phyloP scores from a whole-genome alignment of 2,797 vertebrate genomes.

The Enteromius thamalakanensis region DNA sequence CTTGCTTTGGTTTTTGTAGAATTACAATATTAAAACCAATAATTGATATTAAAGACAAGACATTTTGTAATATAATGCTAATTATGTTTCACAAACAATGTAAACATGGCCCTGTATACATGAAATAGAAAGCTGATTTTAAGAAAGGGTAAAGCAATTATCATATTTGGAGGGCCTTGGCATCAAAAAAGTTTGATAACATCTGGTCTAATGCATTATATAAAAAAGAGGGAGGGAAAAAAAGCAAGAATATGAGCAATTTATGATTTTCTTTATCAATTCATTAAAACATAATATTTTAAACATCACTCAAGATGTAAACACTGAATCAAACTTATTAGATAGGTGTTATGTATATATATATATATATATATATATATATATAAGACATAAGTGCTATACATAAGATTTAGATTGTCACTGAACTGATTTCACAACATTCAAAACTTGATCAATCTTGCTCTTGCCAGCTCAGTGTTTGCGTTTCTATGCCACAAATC shows the following conservation, averaged over 20 bases:
- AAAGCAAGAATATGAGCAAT: not conserved
- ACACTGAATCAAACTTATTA: not conserved
- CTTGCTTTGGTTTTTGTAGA: not conserved
- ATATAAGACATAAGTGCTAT: not conserved
- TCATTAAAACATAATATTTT: not conserved
- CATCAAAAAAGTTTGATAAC: conserved; percentile 13
- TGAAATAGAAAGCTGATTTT: not conserved
- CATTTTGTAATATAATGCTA: not conserved
- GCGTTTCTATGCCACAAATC: conserved; percentile 11
- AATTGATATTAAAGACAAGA: not conserved
- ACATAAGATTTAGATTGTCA: not conserved
- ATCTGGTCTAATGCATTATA: not conserved
- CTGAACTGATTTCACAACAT: conserved; percentile 9
- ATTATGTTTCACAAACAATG: not conserved
- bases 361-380: no score
- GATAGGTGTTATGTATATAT: not conserved
- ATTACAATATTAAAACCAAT: not conserved
- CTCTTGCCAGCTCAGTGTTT: not conserved
- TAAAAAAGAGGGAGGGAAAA: no score
- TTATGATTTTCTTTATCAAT: not conserved
- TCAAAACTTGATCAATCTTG: conserved; percentile 25
- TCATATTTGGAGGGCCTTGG: not conserved
- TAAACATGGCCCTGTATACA: not conserved
- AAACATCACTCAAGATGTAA: not conserved
- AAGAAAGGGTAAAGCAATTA: not conserved